Base-by-base conservation (phyloP, 2,113 vertebrate genomes). In the Taxidea taxus region DNA sequence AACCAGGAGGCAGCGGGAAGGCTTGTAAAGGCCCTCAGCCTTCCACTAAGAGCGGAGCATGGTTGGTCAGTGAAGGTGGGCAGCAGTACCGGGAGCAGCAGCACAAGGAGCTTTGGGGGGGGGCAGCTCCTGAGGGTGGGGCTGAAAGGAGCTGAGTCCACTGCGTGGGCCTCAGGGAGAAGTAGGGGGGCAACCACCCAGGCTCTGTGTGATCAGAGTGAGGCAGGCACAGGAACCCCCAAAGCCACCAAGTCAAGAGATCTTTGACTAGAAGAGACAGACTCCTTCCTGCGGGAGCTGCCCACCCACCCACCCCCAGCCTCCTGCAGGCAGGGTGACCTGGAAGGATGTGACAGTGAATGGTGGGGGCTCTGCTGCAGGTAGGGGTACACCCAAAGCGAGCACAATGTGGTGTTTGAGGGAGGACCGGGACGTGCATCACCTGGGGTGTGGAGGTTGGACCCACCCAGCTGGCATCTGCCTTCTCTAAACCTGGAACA, bases 291-390 rank as follows among this genome's bases (percentile, higher is more conserved):
- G 7, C 51, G 70, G 78, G 70, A 95, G 68, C 60, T 25, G 10
- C n/a, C 77, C 80, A 7, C 54, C 20, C 54, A 18, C 80, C 70
- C 89, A 93, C 54, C 54, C 80, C 70, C 89, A 93, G 44, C 77
- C 54, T 92, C 90, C 37, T 94, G 72, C 84, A 94, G 95, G 68
- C 82, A 94, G 90, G 91, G 78, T 78, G 93, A 89, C 89, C 62
- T 0, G 4, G 77, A 77, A 68, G 47, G 84, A 89, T 93, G 90
- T 98, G 97, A 97, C 97, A 97, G 98, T 98, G 96, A 97, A 93
- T 83, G 68, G 85, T 34, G 68, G 84, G 80, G 80, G 51, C 97
- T 97, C 96, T 96, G 97, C 91, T 93, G 82, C 93, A 96, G 96
- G 88, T 89, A 92, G 85, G 81, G 90, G 42, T 34, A 82, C 66